Conservation (phyloP, 2,888 invertebrate genomes). For the Caenorhabditis afra region DNA sequence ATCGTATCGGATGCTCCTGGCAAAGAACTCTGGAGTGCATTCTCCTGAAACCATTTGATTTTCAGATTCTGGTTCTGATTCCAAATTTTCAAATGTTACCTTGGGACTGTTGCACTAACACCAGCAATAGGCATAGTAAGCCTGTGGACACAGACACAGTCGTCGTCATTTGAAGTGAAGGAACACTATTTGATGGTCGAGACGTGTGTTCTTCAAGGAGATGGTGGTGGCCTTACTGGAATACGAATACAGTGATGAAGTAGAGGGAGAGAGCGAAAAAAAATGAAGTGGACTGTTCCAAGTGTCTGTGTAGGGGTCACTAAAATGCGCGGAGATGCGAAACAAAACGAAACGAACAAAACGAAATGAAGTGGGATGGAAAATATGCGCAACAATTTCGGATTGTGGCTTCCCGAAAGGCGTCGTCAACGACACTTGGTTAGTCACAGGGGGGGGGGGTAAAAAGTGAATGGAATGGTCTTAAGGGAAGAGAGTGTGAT, state of each 20-base stretch:
- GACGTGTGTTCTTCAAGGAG: not conserved
- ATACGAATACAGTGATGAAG: not conserved
- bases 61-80: too few relatives aligned
- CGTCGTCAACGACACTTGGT: slow-evolving; percentile 32
- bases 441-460: slow-evolving; percentile 20
- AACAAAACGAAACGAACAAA: slow-evolving; percentile 33
- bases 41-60: slow-evolving; percentile 49
- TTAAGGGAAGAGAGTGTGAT: slow-evolving; percentile 38
- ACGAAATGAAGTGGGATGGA: slow-evolving; percentile 56
- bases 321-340: slow-evolving; percentile 16
- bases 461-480: slow-evolving; percentile 45
- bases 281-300: slow-evolving; percentile 8
- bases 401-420: slow-evolving; percentile 12
- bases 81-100: slow-evolving; percentile 21
- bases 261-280: too few relatives aligned
- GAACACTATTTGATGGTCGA: slow-evolving; percentile 1
- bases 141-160: slow-evolving; percentile 12
- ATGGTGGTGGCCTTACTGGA: slow-evolving; percentile 10
- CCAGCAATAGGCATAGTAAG: slow-evolving; percentile 44
- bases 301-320: slow-evolving; percentile 22
- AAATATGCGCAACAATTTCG: slow-evolving; percentile 59
- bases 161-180: slow-evolving; percentile 5
- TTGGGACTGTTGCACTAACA: slow-evolving; percentile 31
- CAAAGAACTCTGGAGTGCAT: slow-evolving; percentile 72
- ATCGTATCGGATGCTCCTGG: slow-evolving; percentile 70